These are phyloP conservation scores for Luscinia luscinia DNA, from an alignment of 2,797 vertebrate species.

Conservation along the genomic window DNA sequence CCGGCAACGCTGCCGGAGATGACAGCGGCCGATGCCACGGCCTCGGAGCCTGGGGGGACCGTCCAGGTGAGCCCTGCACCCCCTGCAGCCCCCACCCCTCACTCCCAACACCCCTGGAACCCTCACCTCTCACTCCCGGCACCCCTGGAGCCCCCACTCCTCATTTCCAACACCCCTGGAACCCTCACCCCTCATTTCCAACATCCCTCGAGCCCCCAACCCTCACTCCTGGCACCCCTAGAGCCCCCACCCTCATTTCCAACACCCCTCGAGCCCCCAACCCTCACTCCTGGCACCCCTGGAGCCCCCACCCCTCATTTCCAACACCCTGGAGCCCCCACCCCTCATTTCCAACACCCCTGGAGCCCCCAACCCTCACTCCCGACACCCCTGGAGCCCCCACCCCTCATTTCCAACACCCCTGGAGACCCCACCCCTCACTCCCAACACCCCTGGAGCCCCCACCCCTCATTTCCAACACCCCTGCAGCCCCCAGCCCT, in stretches of 20 bases:
- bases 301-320: rapidly evolving
- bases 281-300: rapidly evolving
- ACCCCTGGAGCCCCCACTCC: no score
- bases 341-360: rapidly evolving
- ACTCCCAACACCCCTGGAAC: no score
- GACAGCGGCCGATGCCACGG: conserved; percentile 78
- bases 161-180: no score
- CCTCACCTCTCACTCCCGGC: no score
- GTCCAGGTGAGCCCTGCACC: not conserved
- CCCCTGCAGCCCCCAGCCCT: no score
- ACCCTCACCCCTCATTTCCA: no score
- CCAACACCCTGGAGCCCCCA: not conserved
- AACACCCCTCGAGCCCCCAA: not conserved
- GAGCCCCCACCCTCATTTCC: not conserved
- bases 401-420: rapidly evolving
- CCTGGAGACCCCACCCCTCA: not conserved
- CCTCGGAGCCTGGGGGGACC: conserved; percentile 68
- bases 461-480: not conserved
- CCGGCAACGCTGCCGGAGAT: conserved; percentile 80
- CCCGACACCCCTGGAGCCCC: not conserved
- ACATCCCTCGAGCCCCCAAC: no score
- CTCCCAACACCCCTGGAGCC: no score
- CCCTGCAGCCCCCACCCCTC: no score
- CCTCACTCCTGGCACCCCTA: no score
- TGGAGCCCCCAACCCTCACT: no score